Base-by-base conservation (phyloP, 2,797 vertebrate genomes). In the Aplochiton taeniatus region DNA sequence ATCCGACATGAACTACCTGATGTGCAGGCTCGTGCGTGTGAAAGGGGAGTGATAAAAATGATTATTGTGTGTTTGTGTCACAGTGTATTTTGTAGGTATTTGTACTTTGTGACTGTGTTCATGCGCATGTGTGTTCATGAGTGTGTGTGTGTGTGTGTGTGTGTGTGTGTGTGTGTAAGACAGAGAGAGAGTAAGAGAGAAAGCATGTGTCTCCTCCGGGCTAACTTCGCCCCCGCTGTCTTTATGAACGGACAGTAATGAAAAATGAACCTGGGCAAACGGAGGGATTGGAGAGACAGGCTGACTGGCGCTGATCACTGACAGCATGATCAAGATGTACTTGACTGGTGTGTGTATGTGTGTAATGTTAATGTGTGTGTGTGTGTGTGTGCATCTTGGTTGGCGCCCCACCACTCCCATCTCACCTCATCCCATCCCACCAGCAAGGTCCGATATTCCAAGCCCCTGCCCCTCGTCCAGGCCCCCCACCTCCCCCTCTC, bases 321-420 rank as follows among this genome's bases (percentile, higher is more conserved):
- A 94, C 94, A 94, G 69, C 55, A 83, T 87, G 92, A 96, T 95
- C 94, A 94, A 96, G 94, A 95, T 92, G 91, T 95, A 91, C 87
- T 92, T 88, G 72, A 91, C 89, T 92, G 87, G 76, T 74, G 50
- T 76, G 66, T 73, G 71, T 55, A 60, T 14, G 54, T 54, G 75
- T 16, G 7, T 46, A n/a, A 45, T 54, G 16, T 47, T 13, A 18
- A 16, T 17, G 51, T 19, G 51, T 18, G 16, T 53, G 16, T 19
- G 51, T 17, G n/a, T 73, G 80, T 70, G 63, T 86, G 80, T 75
- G 73, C 78, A 82, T 78, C 82, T 80, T 76, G 72, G 17, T 67
- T 31, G 52, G 68, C 61, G 69, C 53, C 73, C 63, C 4, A 8
- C 65, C 1, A 12, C 68, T 66, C 56, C 18, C 49, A 4, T 4